Conservation (phyloP, 1,140 invertebrate genomes). For the Brachionus sp. region DNA sequence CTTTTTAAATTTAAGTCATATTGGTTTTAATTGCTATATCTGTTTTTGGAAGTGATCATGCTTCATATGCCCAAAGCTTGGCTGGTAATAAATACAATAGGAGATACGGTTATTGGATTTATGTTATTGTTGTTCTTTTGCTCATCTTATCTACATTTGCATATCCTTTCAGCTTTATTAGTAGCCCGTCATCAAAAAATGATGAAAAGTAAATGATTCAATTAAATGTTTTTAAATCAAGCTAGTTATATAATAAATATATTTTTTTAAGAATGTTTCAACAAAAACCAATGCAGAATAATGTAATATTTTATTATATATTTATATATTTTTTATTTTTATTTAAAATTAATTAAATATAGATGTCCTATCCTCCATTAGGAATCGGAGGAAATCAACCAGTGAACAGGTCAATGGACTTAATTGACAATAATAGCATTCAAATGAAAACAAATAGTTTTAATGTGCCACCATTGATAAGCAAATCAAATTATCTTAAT, state of each 20-base stretch:
- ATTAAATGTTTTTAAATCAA: neutral
- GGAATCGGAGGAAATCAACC: neutral
- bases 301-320: neutral
- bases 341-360: neutral
- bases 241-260: neutral
- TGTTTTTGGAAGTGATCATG: constrained; percentile 25
- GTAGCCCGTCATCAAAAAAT: neutral
- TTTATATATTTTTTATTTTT: neutral
- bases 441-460: neutral
- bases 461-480: neutral
- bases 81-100: neutral
- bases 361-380: neutral
- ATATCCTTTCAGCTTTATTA: neutral
- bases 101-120: constrained; percentile 28
- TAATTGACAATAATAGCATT: neutral
- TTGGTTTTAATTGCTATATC: neutral
- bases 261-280: neutral
- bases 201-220: neutral
- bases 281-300: neutral
- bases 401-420: constrained; percentile 1
- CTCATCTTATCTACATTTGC: neutral
- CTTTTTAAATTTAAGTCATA: neutral
- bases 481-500: neutral
- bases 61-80: neutral
- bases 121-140: neutral